Evolutionary conservation across 2,113 vertebrate genomes (phyloP).

Genomic region (Prionailurus viverrinus): DNA sequence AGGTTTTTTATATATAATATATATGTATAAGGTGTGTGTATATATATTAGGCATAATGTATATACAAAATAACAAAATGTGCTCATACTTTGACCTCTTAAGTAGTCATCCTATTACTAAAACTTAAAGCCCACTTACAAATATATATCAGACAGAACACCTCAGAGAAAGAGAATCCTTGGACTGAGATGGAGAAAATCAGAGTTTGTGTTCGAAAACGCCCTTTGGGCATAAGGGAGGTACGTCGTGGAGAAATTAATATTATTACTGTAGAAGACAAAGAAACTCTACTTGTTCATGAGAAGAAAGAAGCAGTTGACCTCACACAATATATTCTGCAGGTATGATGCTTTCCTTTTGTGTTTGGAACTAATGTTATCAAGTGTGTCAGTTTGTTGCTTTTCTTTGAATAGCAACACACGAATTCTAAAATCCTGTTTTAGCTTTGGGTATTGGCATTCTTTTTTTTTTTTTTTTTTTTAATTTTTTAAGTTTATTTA

Average conservation of each 20-base stretch:
- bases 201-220: slow-evolving; percentile 95
- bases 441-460: slow-evolving; percentile 24
- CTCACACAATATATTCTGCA: slow-evolving; percentile 94
- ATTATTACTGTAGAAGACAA: slow-evolving; percentile 90
- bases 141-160: slow-evolving; percentile 82
- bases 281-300: slow-evolving; percentile 91
- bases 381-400: slow-evolving; percentile 8
- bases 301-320: slow-evolving; percentile 95
- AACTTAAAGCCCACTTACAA: slow-evolving; percentile 54
- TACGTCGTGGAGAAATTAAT: slow-evolving; percentile 90
- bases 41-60: background rate
- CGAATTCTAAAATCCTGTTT: slow-evolving; percentile 61
- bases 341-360: slow-evolving; percentile 83
- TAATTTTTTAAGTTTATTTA: no score
- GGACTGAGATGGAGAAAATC: slow-evolving; percentile 91
- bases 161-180: slow-evolving; percentile 85
- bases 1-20: background rate
- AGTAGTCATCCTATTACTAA: slow-evolving; percentile 56
- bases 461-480: background rate
- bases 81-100: slow-evolving; percentile 6
- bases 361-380: slow-evolving; percentile 48
- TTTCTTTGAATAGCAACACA: slow-evolving; percentile 24
- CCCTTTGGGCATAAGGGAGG: slow-evolving; percentile 89
- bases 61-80: slow-evolving; percentile 16
- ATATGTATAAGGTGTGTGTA: background rate